phyloP scores from a whole-genome alignment of 2,888 invertebrate genomes.

The Eurois occulta region DNA sequence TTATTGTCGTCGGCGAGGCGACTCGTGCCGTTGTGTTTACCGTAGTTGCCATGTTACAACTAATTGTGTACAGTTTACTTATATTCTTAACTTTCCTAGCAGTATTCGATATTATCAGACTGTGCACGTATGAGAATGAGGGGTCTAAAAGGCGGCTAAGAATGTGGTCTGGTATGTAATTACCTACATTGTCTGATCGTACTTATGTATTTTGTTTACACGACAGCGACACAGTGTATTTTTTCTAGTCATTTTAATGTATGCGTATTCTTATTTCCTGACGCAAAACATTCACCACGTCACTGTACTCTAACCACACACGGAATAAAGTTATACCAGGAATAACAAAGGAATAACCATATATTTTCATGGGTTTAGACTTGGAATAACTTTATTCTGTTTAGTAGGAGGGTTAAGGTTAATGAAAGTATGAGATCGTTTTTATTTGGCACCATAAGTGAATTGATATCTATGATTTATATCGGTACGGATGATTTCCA shows the following conservation, averaged over 20 bases:
- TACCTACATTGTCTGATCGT: slow-evolving; percentile 15
- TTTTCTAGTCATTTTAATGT: slow-evolving; percentile 12
- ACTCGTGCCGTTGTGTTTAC: slow-evolving; percentile 52
- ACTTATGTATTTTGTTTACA: slow-evolving; percentile 11
- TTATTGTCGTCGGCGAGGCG: slow-evolving; percentile 43
- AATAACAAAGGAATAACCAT: too few species aligned
- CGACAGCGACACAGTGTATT: slow-evolving; percentile 8
- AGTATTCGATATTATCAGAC: slow-evolving; percentile 73
- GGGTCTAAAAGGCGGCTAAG: slow-evolving; percentile 63
- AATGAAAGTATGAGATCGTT: neutral
- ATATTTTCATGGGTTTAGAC: too few species aligned
- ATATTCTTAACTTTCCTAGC: slow-evolving; percentile 74
- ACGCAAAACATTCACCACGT: neutral
- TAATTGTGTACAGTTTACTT: slow-evolving; percentile 74
- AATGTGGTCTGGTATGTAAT: slow-evolving; percentile 71
- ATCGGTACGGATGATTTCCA: neutral
- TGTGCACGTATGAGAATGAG: slow-evolving; percentile 69
- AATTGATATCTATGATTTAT: neutral
- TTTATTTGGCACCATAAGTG: neutral
- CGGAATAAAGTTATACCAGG: too few species aligned
- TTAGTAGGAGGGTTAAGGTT: too few species aligned
- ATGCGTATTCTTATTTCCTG: neutral
- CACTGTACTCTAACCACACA: too few species aligned
- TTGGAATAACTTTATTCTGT: too few species aligned
- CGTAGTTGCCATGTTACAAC: slow-evolving; percentile 71